Percentiles rank a stretch among this genome's conserved stretches.
Evolutionary conservation across 2,113 vertebrate species (phyloP).

Genomic region (Cyprinodon tularosa): DNA sequence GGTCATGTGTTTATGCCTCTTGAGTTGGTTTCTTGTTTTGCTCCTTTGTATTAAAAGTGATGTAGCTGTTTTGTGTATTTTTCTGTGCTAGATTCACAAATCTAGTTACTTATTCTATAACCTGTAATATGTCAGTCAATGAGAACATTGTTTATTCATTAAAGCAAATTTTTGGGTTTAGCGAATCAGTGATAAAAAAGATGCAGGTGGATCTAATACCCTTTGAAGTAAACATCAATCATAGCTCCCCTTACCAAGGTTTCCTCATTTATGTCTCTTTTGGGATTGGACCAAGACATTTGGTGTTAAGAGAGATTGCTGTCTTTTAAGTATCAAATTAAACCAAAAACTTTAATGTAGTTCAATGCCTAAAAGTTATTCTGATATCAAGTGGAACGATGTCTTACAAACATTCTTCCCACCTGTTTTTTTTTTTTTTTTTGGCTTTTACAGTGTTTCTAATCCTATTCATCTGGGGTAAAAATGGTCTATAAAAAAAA

Average conservation of each 20-base stretch:
- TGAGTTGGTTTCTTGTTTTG: not conserved
- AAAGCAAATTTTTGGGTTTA: not conserved
- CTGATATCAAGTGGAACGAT: not conserved
- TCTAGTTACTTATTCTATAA: too few relatives aligned
- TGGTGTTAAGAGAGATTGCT: not conserved
- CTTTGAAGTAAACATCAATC: too few relatives aligned
- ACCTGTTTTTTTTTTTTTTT: constrained; percentile 1
- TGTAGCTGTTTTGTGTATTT: not conserved
- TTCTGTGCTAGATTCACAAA: not conserved
- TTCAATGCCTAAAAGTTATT: not conserved
- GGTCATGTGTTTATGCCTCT: not conserved
- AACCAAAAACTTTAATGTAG: not conserved
- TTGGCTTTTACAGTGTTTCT: constrained; percentile 4
- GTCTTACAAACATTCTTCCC: not conserved
- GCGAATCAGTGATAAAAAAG: not conserved
- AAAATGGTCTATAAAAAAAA: constrained; percentile 18
- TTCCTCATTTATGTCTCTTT: too few relatives aligned
- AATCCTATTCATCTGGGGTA: constrained; percentile 47
- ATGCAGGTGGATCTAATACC: not conserved
- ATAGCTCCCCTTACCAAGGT: too few relatives aligned
- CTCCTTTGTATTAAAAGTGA: not conserved
- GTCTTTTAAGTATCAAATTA: not conserved
- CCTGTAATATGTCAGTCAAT: too few relatives aligned
- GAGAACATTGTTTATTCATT: not conserved
- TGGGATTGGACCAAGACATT: not conserved